phyloP scores from a whole-genome alignment of 2,888 invertebrate species.

The Meliscaeva auricollis region DNA sequence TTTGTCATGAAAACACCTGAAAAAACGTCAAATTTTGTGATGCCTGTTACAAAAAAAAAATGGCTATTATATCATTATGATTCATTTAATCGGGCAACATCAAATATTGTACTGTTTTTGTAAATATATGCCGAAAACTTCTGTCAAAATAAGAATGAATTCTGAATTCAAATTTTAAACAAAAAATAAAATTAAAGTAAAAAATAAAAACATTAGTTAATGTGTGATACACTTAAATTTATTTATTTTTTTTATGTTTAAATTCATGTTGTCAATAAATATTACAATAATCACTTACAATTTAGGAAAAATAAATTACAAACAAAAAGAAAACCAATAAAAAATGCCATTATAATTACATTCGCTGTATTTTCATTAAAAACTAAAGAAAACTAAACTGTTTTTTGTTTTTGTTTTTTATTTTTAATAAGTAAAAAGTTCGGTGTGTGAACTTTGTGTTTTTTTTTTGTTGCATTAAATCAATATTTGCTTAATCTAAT shows the following conservation, averaged over 20 bases:
- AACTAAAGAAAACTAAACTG: slow-evolving; percentile 4
- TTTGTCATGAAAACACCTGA: too few species aligned
- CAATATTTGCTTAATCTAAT: neutral
- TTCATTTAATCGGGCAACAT: too few species aligned
- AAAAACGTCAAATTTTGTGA: too few species aligned
- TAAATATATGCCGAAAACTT: too few species aligned
- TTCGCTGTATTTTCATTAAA: slow-evolving; percentile 54
- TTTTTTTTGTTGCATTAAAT: neutral
- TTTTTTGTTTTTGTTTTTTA: too few species aligned
- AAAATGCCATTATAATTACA: slow-evolving; percentile 25
- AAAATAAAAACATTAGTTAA: slow-evolving; percentile 21
- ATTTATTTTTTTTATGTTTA: slow-evolving; percentile 66
- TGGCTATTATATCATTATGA: too few species aligned
- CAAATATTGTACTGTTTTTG: too few species aligned
- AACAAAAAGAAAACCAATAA: slow-evolving; percentile 37
- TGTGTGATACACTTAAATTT: slow-evolving; percentile 71
- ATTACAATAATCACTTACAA: slow-evolving; percentile 66
- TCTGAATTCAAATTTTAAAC: too few species aligned
- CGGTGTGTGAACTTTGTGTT: slow-evolving; percentile 11
- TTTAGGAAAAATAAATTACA: slow-evolving; percentile 56
- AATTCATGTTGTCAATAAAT: slow-evolving; percentile 72
- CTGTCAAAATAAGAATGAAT: too few species aligned
- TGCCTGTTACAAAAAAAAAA: too few species aligned
- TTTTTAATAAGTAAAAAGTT: slow-evolving; percentile 1
- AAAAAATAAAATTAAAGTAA: neutral